Evolutionary conservation across 2,113 vertebrate genomes (phyloP).

Genomic region (Plectropomus leopardus): DNA sequence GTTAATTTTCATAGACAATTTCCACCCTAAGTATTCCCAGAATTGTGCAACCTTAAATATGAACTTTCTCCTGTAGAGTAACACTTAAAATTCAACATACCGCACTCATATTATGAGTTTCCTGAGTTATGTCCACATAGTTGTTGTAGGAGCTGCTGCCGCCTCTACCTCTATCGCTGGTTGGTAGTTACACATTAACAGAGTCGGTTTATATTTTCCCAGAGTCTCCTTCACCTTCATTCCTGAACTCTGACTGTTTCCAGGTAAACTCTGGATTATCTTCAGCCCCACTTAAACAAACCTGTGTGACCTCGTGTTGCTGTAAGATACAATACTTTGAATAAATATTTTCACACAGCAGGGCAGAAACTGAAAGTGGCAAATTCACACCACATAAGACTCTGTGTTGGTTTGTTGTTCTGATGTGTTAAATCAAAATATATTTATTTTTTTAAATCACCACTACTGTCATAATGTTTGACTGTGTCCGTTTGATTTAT

Average conservation of each 20-base stretch:
- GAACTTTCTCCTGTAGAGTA: too few species aligned
- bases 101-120: too few species aligned
- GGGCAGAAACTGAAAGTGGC: neutral
- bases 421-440: neutral
- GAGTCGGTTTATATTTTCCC: constrained; percentile 7
- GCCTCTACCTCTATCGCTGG: neutral
- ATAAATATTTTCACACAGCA: neutral
- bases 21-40: neutral
- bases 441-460: neutral
- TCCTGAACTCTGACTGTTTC: constrained; percentile 49
- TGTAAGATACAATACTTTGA: neutral
- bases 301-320: neutral
- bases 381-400: neutral
- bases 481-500: neutral
- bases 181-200: constrained; percentile 64
- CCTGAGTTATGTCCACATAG: neutral
- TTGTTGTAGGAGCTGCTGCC: neutral
- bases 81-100: too few species aligned
- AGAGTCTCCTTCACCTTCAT: constrained; percentile 55
- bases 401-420: neutral
- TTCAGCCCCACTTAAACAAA: constrained; percentile 8
- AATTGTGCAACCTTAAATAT: neutral
- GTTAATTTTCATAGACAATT: neutral
- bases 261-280: constrained; percentile 9
- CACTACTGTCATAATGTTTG: neutral